Percentiles rank a stretch among this genome's conserved stretches.
Conservation (phyloP, 2,888 invertebrate genomes). For the Limenitis camilla region DNA sequence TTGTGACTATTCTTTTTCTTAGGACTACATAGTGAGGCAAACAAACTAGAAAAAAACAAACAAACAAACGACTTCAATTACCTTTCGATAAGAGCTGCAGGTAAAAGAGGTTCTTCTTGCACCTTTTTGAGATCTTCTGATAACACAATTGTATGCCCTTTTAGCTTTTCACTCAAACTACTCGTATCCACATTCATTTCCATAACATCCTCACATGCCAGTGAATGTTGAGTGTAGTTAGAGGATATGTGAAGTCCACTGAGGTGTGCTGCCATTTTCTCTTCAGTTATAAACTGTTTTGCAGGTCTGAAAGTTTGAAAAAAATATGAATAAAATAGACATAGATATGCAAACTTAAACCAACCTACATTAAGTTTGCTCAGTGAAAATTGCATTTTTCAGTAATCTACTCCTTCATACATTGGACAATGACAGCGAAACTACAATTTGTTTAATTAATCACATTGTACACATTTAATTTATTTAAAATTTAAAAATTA, state of each 20-base stretch:
- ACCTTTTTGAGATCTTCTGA: conserved; percentile 82
- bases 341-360: too few species aligned
- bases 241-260: conserved; percentile 82
- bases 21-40: too few species aligned
- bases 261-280: conserved; percentile 88
- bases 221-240: conserved; percentile 52
- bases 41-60: too few species aligned
- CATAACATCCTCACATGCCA: conserved; percentile 43
- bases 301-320: conserved; percentile 55
- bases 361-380: too few species aligned
- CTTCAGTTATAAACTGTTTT: conserved; percentile 87
- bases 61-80: conserved; percentile 21
- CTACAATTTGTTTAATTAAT: too few species aligned
- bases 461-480: too few species aligned
- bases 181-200: conserved; percentile 48
- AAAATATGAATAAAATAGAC: not conserved
- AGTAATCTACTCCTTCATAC: too few species aligned
- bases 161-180: conserved; percentile 42
- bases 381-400: too few species aligned
- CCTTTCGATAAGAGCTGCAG: conserved; percentile 77
- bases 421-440: too few species aligned
- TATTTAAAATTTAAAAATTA: too few species aligned
- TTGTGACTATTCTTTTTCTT: too few species aligned
- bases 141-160: conserved; percentile 74
- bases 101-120: conserved; percentile 79